Conservation (phyloP, 37 sponge, comb jelly and placozoan species). For the Crambe crambe region DNA sequence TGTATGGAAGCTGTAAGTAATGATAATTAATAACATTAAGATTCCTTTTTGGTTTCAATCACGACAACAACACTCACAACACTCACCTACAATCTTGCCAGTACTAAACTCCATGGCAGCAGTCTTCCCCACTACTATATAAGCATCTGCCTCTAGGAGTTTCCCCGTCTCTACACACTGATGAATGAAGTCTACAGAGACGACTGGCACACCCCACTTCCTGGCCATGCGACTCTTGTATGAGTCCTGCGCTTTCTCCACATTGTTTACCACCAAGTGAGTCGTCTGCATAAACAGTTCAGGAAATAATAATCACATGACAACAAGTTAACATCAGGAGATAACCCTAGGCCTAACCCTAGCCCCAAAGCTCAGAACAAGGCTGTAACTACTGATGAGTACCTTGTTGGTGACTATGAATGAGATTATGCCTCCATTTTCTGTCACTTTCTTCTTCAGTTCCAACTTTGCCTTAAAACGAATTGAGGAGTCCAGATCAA, state of each 20-base stretch:
- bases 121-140: slow-evolving; percentile 80
- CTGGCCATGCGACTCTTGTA: slow-evolving; percentile 91
- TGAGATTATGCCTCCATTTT: slow-evolving; percentile 90
- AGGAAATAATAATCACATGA: background rate
- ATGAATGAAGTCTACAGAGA: slow-evolving; percentile 70
- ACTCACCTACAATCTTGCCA: slow-evolving; percentile 90
- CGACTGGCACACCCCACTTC: slow-evolving; percentile 91
- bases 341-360: too few relatives aligned
- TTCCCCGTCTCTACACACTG: slow-evolving; percentile 63
- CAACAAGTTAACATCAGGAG: too few relatives aligned
- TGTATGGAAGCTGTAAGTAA: slow-evolving; percentile 54
- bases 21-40: background rate
- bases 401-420: slow-evolving; percentile 93
- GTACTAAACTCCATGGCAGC: slow-evolving; percentile 73
- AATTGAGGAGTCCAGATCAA: slow-evolving; percentile 81
- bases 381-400: background rate
- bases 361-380: background rate
- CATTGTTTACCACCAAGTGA: slow-evolving; percentile 82
- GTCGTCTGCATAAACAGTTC: slow-evolving; percentile 45
- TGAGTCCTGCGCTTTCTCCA: slow-evolving; percentile 79
- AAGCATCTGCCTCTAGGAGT: slow-evolving; percentile 77
- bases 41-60: background rate
- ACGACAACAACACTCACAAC: background rate
- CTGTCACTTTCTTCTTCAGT: slow-evolving; percentile 70
- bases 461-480: slow-evolving; percentile 77